A percentile compares a stretch with the other conserved stretches of the same genome.
Conservation (phyloP, 2,113 vertebrate genomes). For the Hypanus sabinus region DNA sequence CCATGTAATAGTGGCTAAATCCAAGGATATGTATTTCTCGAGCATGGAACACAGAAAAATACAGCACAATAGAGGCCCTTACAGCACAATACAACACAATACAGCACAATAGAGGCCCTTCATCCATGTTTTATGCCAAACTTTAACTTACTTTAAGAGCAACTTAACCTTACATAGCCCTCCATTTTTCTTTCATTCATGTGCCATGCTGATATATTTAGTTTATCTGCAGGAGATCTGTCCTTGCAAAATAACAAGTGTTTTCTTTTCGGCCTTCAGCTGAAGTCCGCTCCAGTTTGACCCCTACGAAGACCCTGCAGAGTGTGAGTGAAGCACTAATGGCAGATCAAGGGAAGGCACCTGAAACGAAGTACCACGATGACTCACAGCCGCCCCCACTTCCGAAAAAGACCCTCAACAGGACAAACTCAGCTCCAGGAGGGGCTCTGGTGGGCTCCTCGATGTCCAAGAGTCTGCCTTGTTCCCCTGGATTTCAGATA, state of each 20-base stretch:
- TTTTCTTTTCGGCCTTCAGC: not conserved
- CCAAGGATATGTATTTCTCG: not conserved
- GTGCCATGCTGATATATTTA: no score
- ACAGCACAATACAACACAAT: no score
- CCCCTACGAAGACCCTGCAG: not conserved
- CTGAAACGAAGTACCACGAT: not conserved
- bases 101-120: no score
- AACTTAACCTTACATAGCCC: no score
- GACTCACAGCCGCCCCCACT: not conserved
- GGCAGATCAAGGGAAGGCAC: not conserved
- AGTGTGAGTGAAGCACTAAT: not conserved
- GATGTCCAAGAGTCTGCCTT: not conserved
- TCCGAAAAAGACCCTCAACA: slow-evolving; percentile 21
- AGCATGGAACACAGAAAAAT: no score
- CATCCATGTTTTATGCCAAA: no score
- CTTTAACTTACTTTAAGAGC: no score
- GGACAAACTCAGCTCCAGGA: slow-evolving; percentile 21
- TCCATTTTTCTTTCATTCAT: no score
- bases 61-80: no score
- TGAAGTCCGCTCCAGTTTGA: not conserved
- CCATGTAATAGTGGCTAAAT: not conserved
- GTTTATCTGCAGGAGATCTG: not conserved
- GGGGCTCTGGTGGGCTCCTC: not conserved
- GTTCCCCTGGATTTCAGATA: slow-evolving; percentile 20
- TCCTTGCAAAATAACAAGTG: not conserved